Evolutionary conservation across 2,113 vertebrate genomes (phyloP).

Genomic region (Corynorhinus townsendii): DNA sequence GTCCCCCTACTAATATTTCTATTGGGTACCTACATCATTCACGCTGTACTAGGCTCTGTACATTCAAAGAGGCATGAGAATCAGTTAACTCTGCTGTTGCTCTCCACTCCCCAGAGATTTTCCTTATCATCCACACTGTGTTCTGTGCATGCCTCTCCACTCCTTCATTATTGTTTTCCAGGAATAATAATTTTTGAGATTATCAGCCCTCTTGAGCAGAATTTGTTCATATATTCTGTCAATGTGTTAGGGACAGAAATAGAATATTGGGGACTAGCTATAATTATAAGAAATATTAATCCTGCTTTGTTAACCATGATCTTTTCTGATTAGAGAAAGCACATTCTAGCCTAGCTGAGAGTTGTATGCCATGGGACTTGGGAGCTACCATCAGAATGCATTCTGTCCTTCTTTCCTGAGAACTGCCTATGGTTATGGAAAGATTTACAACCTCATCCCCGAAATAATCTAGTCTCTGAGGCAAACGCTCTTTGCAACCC

Average conservation of each 20-base stretch:
- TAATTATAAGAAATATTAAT: no score
- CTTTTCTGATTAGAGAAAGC: no score
- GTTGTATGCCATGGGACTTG: no score
- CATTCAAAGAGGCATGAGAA: not conserved
- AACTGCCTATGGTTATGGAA: no score
- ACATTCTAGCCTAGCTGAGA: no score
- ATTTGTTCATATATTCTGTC: not conserved
- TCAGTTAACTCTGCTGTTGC: not conserved
- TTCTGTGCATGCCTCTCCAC: not conserved
- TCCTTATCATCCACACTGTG: not conserved
- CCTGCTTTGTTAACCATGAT: no score
- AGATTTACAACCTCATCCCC: no score
- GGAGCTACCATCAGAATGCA: no score
- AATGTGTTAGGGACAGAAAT: not conserved
- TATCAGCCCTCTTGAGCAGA: not conserved
- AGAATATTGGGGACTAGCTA: no score
- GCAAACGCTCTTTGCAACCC: no score
- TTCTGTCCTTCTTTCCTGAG: no score
- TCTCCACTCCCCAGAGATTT: not conserved
- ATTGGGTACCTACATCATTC: fast-evolving
- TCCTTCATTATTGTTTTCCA: not conserved
- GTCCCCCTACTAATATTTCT: not conserved
- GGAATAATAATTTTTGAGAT: not conserved
- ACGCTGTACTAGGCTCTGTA: not conserved
- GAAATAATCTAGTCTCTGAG: no score